Evolutionary conservation across 2,113 vertebrate species (phyloP), one percentile per base, ranked within the genome.

Genomic region (Eretmochelys imbricata): DNA sequence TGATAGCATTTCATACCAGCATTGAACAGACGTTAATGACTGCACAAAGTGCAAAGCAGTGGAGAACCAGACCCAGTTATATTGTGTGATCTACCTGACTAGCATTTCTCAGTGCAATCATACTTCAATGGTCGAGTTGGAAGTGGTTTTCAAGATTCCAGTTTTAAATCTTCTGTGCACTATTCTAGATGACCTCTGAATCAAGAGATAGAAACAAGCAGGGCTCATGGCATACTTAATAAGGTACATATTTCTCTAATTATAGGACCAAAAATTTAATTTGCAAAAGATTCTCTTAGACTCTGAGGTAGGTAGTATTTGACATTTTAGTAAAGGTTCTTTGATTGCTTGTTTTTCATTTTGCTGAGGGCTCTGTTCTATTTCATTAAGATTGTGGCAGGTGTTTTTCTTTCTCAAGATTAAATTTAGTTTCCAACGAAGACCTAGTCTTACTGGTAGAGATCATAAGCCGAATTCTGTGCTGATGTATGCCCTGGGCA

Each of bases 21-120:
- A 72, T 78, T 78, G 1, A 2, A 42, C 2, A 19, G n/a, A 17
- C 0, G 3, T 0, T 81, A 54, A 19, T 86, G 72, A 31, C 48
- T 54, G 72, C 51, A 62, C 85, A 5, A 2, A 27, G 2, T 20
- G 65, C 17, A 69, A 20, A 8, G 14, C 7, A 3, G 20, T 20
- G 83, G 5, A 82, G 25, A 48, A 79, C 48, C 5, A 3, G 6
- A 5, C 11, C 84, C 20, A 80, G 35, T 38, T 38, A 38, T 38
- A 3, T 27, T 54, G 16, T 48, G 31, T 19, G 27, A 50, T 13
- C 3, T 72, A 72, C 62, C 3, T 55, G 90, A 25, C 38, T 75
- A 38, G 35, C 89, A 84, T 2, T 79, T 79, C 54, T 29, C 12
- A 27, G 25, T 84, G 24, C 20, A 91, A 17, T 10, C 10, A 0